Conservation (phyloP, 2,888 invertebrate species). For the Drosophila setosimentum region DNA sequence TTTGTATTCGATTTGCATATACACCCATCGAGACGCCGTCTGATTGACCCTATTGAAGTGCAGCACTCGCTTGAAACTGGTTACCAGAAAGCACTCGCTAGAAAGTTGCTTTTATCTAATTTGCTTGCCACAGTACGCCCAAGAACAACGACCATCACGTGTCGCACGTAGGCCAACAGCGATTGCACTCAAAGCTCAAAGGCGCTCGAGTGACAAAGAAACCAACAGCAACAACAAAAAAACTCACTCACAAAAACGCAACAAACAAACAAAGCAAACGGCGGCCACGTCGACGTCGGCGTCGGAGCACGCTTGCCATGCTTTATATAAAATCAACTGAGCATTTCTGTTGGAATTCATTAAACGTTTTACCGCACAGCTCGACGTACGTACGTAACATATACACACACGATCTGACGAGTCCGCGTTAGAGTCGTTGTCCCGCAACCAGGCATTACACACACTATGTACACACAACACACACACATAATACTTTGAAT, state of each 20-base stretch:
- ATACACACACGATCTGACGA: conserved; percentile 26
- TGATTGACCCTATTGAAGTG: conserved; percentile 71
- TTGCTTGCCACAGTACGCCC: conserved; percentile 27
- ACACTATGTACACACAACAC: conserved; percentile 33
- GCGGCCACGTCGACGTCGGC: conserved; percentile 52
- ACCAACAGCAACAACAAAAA: conserved; percentile 22
- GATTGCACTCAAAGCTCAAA: conserved; percentile 17
- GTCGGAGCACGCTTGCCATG: conserved; percentile 61
- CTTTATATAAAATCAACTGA: conserved; percentile 83
- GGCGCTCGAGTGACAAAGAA: conserved; percentile 20
- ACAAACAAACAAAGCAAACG: conserved; percentile 67
- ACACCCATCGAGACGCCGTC: conserved; percentile 35
- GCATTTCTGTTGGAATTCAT: conserved; percentile 82
- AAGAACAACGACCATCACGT: conserved; percentile 72
- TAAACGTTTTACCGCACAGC: conserved; percentile 82
- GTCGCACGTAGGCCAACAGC: conserved; percentile 55
- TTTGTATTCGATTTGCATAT: conserved; percentile 74
- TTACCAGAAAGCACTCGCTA: conserved; percentile 67
- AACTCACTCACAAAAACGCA: conserved; percentile 68
- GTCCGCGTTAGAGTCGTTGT: conserved; percentile 38
- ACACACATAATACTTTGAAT: conserved; percentile 32
- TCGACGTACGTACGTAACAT: conserved; percentile 61
- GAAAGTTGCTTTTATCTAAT: conserved; percentile 61
- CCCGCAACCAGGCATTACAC: conserved; percentile 36
- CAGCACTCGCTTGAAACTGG: conserved; percentile 60